Base-by-base conservation (phyloP, 2,797 vertebrate species). In the Apodemus agrarius region DNA sequence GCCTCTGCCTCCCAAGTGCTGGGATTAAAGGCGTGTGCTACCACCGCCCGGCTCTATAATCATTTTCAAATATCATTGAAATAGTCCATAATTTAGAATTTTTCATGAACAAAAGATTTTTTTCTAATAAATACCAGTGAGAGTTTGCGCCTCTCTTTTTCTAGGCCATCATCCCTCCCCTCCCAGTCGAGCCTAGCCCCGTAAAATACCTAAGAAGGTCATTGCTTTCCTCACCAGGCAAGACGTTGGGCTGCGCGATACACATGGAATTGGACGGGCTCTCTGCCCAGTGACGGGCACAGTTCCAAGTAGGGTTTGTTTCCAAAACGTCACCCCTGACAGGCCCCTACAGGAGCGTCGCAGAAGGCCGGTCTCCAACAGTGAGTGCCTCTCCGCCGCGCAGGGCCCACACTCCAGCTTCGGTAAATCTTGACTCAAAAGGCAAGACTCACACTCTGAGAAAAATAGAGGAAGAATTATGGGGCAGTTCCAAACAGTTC, bases 31-130 rank as follows among this genome's bases (percentile, higher is more conserved):
- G n/a, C n/a, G n/a, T n/a, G n/a, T n/a, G n/a, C n/a, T n/a, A n/a
- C n/a, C n/a, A n/a, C n/a, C n/a, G n/a, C n/a, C n/a, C n/a, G n/a
- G n/a, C n/a, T 12, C 57, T 34, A 59, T 59, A 75, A 24, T 79
- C 63, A 78, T 89, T 97, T 63, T 37, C 54, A 92, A 88, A 74
- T 88, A 21, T 43, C 8, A 88, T 63, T 78, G 13, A 85, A 63
- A 81, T 84, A 65, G 37, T 95, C 10, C 24, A 88, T 72, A 78
- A 67, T 46, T 88, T 13, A 22, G 52, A 84, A 91, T 96, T 80
- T 94, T 91, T 24, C 49, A 80, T 75, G 69, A 37, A 59, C 54
- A 57, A 79, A 94, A 80, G 10, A 89, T 86, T 83, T 83, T 19
- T 83, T 21, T 11, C 78, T 29, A 65, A 59, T 61, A 49, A 63